These are phyloP conservation scores for Benthosema pterotum DNA, from an alignment of 2,797 vertebrate genomes.

Conservation along the genomic window DNA sequence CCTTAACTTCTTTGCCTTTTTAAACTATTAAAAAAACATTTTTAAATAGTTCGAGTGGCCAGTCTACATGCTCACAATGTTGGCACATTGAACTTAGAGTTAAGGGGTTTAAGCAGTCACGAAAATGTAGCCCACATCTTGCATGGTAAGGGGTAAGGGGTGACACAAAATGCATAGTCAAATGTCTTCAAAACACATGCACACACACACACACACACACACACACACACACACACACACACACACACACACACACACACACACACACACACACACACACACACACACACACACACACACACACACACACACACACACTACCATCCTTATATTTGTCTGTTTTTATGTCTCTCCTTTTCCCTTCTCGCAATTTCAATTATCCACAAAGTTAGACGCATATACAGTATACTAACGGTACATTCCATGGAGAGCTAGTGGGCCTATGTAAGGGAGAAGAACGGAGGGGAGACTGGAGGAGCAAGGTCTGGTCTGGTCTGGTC, in stretches of 20 bases:
- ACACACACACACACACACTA: constrained; percentile 21
- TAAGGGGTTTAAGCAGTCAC: no score
- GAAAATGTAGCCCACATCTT: no score
- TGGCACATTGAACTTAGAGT: no score
- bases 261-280: constrained; percentile 3
- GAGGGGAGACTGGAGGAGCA: constrained; percentile 35
- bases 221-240: constrained; percentile 3
- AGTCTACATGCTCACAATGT: no score
- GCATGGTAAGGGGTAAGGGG: no score
- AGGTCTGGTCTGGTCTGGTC: no score
- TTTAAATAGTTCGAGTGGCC: no score
- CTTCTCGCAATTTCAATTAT: constrained; percentile 42
- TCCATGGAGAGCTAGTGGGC: constrained; percentile 18
- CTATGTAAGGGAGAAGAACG: constrained; percentile 20
- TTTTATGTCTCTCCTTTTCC: constrained; percentile 1
- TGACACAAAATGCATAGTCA: no score
- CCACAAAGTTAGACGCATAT: constrained; percentile 37
- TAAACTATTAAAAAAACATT: no score
- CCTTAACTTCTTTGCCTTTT: no score
- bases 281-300: constrained; percentile 7
- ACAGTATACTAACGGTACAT: constrained; percentile 12
- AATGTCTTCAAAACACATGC: constrained; percentile 47
- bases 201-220: background rate
- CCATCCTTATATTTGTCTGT: constrained; percentile 28
- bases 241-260: constrained; percentile 1